Evolutionary conservation across 1,140 invertebrate genomes (phyloP), one percentile per base, ranked within the genome.

Genomic region (Anastrepha obliqua): DNA sequence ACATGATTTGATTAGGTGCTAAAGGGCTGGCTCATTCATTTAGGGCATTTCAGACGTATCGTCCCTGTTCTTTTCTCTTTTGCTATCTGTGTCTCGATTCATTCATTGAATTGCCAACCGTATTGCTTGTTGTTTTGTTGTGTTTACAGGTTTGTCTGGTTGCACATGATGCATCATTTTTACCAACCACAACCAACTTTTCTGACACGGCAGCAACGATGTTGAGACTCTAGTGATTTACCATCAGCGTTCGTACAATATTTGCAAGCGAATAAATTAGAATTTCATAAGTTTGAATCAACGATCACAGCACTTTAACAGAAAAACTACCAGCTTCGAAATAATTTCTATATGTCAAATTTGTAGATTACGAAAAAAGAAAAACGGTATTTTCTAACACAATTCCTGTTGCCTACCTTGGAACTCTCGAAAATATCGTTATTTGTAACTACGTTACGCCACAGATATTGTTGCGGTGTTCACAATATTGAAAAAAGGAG

Each of bases 1-100:
- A 92, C 91, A 92, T 91, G 91, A 92, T 92, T 92, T 70, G 67
- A 44, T 47, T 29, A 15, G 13, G 13, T 4, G 60, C 60, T 15
- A 13, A 70, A 70, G 42, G 42, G 8, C n/a, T 58, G 51, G 17
- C 13, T 20, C 17, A 15, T 42, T 59, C 51, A 11, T 59, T 85
- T n/a, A 58, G 51, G 7, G 6, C 44, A 29, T n/a, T 47, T 58
- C 47, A 55, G 74, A 3, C 42, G 13, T 8, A 8, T 15, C n/a
- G 20, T 74, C 64, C 4, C 81, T 6, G 81, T 59, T 9, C n/a
- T 42, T 59, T 58, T 58, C 20, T 58, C 39, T 59, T 39, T 20
- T 1, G 44, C 55, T 9, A 7, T 85, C 20, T 85, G 78, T 59
- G 15, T 4, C 0, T 85, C 20, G 47, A 7, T 85, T 74, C 39